Evolutionary conservation across 2,113 vertebrate genomes (phyloP), one percentile per base, ranked within the genome.

Genomic region (Litocranius walleri): DNA sequence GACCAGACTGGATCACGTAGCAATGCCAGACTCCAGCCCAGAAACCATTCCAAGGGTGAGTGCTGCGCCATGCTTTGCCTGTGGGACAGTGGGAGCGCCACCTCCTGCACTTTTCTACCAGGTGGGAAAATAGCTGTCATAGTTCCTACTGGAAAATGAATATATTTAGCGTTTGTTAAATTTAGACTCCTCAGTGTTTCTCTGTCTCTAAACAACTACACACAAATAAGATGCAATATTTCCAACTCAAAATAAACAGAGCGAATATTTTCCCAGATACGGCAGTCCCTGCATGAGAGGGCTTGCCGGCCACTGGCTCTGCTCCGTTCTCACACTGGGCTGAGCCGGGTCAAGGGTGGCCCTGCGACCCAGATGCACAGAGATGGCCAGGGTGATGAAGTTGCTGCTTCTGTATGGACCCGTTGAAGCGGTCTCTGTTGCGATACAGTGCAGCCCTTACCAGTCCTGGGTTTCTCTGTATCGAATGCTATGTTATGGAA

Each of bases 131-230:
- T 11, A 92, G 17, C 87, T 3, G 0, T n/a, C 97, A 45, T 95
- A 93, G 97, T 95, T 98, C 96, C 93, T 95, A 54, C 86, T 81
- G 97, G 98, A 97, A 0, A 0, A 81, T 95, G 90, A 82, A 88
- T 97, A 97, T 94, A 95, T 98, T 98, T 98, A 97, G 11, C 92
- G 6, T 97, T 97, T 98, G 95, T 97, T 99, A 98, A 98, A 98
- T 98, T 99, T 98, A 98, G 98, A 98, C 30, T 90, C 40, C 94
- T 95, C 88, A 95, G 54, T 89, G 59, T 56, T 78, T 93, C 83
- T 96, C 91, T 33, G 64, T 93, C 17, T 4, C 95, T 96, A 94
- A 97, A 96, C 96, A 97, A 61, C 88, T 16, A 87, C 57, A 81
- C 43, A 95, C 89, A 98, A 97, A 96, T 96, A 96, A 97, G 88